phyloP scores from a whole-genome alignment of 2,797 vertebrate species.

The Arctocebus calabarensis region DNA sequence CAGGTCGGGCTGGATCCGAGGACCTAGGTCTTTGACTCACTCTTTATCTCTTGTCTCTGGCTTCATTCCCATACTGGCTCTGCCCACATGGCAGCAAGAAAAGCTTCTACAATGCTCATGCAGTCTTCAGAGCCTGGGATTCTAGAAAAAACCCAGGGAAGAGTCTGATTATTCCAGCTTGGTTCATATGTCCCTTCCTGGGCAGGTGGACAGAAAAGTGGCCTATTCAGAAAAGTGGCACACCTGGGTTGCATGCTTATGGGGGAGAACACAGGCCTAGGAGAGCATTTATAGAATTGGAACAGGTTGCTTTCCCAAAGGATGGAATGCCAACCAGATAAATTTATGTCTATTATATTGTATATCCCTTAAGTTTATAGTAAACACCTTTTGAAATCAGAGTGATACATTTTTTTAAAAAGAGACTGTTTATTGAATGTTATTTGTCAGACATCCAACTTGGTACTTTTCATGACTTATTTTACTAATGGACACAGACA shows the following conservation, averaged over 20 bases:
- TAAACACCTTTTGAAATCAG: slow-evolving; percentile 27
- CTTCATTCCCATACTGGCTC: neutral
- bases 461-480: neutral
- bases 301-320: neutral
- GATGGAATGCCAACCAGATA: neutral
- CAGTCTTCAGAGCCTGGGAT: neutral
- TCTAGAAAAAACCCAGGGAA: neutral
- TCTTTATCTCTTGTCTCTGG: neutral
- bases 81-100: neutral
- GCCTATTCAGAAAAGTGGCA: neutral
- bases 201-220: neutral
- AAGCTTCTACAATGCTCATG: neutral
- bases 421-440: neutral
- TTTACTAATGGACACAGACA: neutral
- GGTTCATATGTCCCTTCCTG: neutral
- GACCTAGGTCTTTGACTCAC: neutral
- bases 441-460: neutral
- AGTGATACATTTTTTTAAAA: neutral
- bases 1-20: neutral
- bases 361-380: neutral
- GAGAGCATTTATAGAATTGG: neutral
- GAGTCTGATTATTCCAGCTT: neutral
- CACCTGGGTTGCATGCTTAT: neutral
- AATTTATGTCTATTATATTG: too few species aligned
- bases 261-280: neutral